Evolutionary conservation across 2,888 invertebrate species (phyloP), one percentile per base, ranked within the genome.

Genomic region (Alviniconcha strummeri): DNA sequence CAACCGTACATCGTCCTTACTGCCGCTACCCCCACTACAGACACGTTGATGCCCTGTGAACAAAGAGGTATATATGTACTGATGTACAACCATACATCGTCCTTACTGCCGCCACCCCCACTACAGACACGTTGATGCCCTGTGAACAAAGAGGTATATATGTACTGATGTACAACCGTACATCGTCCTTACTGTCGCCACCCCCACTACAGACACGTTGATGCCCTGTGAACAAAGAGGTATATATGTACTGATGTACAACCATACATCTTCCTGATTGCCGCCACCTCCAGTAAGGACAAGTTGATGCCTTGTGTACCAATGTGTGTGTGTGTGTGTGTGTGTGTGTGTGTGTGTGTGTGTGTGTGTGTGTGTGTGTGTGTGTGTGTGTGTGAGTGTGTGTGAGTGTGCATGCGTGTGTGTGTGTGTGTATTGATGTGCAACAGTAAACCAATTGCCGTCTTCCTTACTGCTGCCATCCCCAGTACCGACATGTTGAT

Each of bases 261-360:
- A n/a, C n/a, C n/a, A n/a, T n/a, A n/a, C n/a, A n/a, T 86, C 19
- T 85, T 85, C 83, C 90, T 90, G 75, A 90, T 89, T 52, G 90
- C 88, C 11, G 90, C 88, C 54, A 90, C 85, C 11, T 91, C 91
- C 17, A 90, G 85, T 5, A 92, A 90, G 4, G 90, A 89, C 9
- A 91, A 90, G 86, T 91, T 90, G 83, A 91, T 87, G 15, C 87
- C 89, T 91, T 91, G 83, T n/a, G n/a, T n/a, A n/a, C n/a, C n/a
- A n/a, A n/a, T n/a, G n/a, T n/a, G n/a, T n/a, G n/a, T n/a, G n/a
- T n/a, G n/a, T n/a, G n/a, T n/a, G n/a, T n/a, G n/a, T n/a, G n/a
- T n/a, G n/a, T n/a, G n/a, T n/a, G n/a, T n/a, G n/a, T n/a, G n/a
- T n/a, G n/a, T n/a, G n/a, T n/a, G n/a, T n/a, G n/a, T n/a, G n/a